Evolutionary conservation across 1,140 invertebrate species (phyloP).

Genomic region (Plutomurus gul): DNA sequence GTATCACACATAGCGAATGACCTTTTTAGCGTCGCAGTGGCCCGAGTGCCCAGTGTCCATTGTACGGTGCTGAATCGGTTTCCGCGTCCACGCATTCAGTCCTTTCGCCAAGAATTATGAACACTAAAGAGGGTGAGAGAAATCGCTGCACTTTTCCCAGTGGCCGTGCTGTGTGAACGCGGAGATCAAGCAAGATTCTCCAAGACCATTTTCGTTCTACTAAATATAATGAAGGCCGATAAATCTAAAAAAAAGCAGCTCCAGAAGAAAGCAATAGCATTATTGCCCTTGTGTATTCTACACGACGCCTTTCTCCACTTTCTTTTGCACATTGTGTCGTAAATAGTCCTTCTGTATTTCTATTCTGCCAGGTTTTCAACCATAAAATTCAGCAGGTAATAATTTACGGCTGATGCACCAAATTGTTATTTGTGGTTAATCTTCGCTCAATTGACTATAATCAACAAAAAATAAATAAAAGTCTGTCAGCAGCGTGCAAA

Average conservation of each 20-base stretch:
- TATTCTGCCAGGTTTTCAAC: no score
- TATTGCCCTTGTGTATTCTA: no score
- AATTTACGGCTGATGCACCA: no score
- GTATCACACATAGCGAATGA: background rate
- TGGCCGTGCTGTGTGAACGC: background rate
- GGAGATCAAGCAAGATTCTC: background rate
- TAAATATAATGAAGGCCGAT: background rate
- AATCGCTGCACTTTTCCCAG: background rate
- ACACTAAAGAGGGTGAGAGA: background rate
- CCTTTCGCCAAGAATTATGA: slow-evolving; percentile 2
- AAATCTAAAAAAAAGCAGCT: background rate
- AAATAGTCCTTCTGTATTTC: no score
- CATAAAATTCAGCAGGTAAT: no score
- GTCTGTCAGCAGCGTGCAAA: no score
- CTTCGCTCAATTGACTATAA: no score
- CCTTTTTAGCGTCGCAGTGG: background rate
- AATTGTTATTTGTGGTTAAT: no score
- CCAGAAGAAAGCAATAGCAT: background rate
- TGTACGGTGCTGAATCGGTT: background rate
- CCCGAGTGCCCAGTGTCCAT: background rate
- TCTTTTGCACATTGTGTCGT: no score
- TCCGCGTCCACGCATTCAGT: background rate
- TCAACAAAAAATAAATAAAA: no score
- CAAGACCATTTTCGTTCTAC: background rate
- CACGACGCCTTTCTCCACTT: no score